Base-by-base conservation (phyloP, 2,797 vertebrate genomes). In the Anguilla pacifica region DNA sequence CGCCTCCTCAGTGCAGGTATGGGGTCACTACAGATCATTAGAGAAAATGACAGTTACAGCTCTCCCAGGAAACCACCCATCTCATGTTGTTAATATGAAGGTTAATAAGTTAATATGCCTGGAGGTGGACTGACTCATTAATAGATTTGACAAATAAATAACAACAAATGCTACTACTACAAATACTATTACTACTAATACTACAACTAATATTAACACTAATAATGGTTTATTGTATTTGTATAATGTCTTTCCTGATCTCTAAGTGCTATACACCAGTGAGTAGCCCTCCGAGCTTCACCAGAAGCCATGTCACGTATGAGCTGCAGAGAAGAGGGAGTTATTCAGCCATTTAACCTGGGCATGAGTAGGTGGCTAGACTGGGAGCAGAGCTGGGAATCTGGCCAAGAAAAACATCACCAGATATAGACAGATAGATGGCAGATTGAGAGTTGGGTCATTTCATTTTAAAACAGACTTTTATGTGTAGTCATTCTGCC, bases 11-110 rank as follows among this genome's bases (percentile, higher is more conserved):
- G 82, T 85, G 84, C 55, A 43, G 83, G 79, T 82, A 19, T 82
- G 79, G 79, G 79, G 43, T 82, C 79, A 82, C 17, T 10, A 11
- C 79, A 82, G 46, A 83, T 81, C 86, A 83, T 84, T 57, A 74
- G 35, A 86, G 79, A 51, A 86, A 84, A 25, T 86, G 35, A 83
- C 70, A 87, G 70, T 86, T 89, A 72, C 86, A 72, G 53, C 46
- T 49, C 79, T 2, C 19, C n/a, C 79, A 51, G 79, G 39, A 82
- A 79, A 11, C n/a, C 28, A 81, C 28, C 55, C 31, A 79, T 87
- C 61, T 43, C 25, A 3, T 74, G 46, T 74, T 87, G 77, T 22
- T 79, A 39, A 31, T 43, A 84, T 74, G 84, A 87, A 83, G 72
- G 79, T n/a, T 82, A 82, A 82, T 81, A 25, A 28, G n/a, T 72